These are phyloP conservation scores for Brenthis ino DNA, from an alignment of 2,888 invertebrate species.

Conservation along the genomic window DNA sequence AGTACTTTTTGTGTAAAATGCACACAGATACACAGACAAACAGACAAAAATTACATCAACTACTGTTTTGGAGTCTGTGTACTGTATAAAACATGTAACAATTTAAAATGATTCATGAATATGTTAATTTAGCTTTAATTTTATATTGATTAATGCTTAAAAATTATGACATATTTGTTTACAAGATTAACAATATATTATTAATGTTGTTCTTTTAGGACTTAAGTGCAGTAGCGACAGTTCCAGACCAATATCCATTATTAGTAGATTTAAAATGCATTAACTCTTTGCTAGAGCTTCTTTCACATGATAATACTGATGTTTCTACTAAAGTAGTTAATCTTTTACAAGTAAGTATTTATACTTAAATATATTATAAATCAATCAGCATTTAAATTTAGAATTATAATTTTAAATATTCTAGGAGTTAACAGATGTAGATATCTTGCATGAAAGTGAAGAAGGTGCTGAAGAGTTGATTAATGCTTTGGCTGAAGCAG, in stretches of 20 bases:
- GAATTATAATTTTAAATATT: conserved; percentile 16
- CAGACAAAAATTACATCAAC: too few relatives aligned
- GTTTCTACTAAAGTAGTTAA: conserved; percentile 90
- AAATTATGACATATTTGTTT: too few relatives aligned
- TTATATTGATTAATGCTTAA: too few relatives aligned
- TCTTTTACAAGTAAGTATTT: conserved; percentile 81
- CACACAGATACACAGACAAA: too few relatives aligned
- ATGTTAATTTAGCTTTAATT: too few relatives aligned
- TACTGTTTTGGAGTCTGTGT: too few relatives aligned
- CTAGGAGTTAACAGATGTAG: conserved; percentile 97
- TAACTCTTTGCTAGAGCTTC: conserved; percentile 93
- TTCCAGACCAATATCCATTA: conserved; percentile 96
- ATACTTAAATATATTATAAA: background rate
- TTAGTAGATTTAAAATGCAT: conserved; percentile 95
- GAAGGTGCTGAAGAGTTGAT: conserved; percentile 95
- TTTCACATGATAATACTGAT: conserved; percentile 98
- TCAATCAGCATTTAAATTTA: background rate
- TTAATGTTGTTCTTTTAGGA: conserved; percentile 83
- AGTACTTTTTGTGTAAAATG: too few relatives aligned
- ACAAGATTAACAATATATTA: too few relatives aligned
- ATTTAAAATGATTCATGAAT: too few relatives aligned
- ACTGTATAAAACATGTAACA: too few relatives aligned
- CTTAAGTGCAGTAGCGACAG: conserved; percentile 96
- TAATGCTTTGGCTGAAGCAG: conserved; percentile 93
- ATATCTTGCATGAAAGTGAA: conserved; percentile 96